Conservation (phyloP, 2,113 vertebrate genomes). For the Microtus pennsylvanicus region DNA sequence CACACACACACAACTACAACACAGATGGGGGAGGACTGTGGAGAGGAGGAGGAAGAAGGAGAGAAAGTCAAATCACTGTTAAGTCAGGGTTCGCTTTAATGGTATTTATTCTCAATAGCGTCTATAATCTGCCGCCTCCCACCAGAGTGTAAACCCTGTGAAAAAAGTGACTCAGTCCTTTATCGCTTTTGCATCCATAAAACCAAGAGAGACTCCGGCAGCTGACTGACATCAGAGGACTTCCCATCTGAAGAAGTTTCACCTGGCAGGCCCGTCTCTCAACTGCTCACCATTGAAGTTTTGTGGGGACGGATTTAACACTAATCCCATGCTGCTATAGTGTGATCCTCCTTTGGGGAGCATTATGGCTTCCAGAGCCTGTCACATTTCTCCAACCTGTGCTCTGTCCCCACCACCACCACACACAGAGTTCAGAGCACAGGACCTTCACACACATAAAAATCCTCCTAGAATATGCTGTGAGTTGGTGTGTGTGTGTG, state of each 20-base stretch:
- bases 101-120: not conserved
- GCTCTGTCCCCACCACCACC: not conserved
- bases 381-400: not conserved
- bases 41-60: not conserved
- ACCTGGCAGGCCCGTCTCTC: not conserved
- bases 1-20: not conserved
- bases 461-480: not conserved
- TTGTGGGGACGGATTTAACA: not conserved
- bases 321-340: not conserved
- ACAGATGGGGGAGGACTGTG: accelerated
- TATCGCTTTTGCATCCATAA: not conserved
- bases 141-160: not conserved
- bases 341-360: not conserved
- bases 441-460: not conserved
- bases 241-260: not conserved
- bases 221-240: not conserved
- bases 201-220: not conserved
- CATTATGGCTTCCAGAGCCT: not conserved
- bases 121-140: not conserved
- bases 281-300: not conserved
- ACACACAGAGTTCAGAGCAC: not conserved
- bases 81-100: not conserved
- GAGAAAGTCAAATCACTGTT: not conserved
- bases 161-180: not conserved
- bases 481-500: not conserved